Base-by-base conservation (phyloP, 2,888 invertebrate genomes). In the Nemoura dubitans region DNA sequence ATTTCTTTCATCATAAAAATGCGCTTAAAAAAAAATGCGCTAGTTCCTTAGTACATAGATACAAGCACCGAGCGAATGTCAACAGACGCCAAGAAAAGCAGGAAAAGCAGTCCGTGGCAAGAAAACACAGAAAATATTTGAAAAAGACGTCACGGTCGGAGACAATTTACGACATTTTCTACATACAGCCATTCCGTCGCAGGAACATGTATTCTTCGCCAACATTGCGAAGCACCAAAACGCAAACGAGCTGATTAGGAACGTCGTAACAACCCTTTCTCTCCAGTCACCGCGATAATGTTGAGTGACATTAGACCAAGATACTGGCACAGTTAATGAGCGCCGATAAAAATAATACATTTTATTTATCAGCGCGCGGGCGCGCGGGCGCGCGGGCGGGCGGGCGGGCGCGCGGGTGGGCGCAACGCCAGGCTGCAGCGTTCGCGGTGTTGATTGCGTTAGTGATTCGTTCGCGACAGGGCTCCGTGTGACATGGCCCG, bases 311-410 rank as follows among this genome's bases (percentile, higher is more conserved):
- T 59, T 59, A 3, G 59, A 59, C 6, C 3, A 59, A 59, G 59
- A 59, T 59, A 59, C 59, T 21, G 2, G 29, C 81, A 29, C 2
- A 7, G 81, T 81, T 29, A 81, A 81, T 81, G 81, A 81, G 81
- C n/a, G 30, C 25, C 28, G 30, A 81, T 81, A 81, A 81, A 81
- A 81, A 30, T 81, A 81, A 81, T 29, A 81, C 81, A 81, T 81
- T 81, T 81, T 81, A 30, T 81, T 81, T 81, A 81, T 81, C 81
- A 81, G 81, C 30, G 21, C n/a, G 28, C 29, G 6, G 78, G 2
- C 3, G 26, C 76, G n/a, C n/a, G n/a, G n/a, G n/a, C n/a, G n/a
- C n/a, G n/a, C n/a, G n/a, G n/a, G n/a, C n/a, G n/a, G n/a, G n/a
- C n/a, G n/a, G n/a, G n/a, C n/a, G n/a, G n/a, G n/a, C n/a, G n/a